A percentile compares a stretch with the other conserved stretches of the same genome.
Conservation (phyloP, 1,140 invertebrate genomes). For the Homarus americanus region DNA sequence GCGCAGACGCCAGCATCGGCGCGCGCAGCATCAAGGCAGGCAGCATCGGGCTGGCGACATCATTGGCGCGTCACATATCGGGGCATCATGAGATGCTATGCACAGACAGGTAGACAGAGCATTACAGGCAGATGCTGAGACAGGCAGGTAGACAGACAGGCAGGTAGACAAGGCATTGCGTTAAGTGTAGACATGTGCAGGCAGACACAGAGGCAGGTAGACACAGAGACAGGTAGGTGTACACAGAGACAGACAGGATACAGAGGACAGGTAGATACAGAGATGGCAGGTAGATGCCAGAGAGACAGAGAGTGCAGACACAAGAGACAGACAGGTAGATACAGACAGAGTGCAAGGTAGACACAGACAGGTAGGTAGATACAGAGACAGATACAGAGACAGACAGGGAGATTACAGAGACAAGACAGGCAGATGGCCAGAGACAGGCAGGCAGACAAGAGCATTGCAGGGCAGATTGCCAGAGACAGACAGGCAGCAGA, state of each 20-base stretch:
- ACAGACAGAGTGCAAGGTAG: background rate
- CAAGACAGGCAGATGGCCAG: background rate
- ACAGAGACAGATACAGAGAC: background rate
- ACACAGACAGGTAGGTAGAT: background rate
- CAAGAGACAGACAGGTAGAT: background rate
- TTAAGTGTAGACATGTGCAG: background rate
- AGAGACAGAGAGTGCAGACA: background rate
- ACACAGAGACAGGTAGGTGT: background rate
- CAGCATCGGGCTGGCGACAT: no score
- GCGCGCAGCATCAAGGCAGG: no score
- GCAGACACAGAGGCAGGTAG: background rate
- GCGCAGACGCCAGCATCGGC: no score
- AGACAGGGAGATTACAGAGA: background rate
- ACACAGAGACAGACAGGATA: background rate
- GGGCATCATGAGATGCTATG: no score
- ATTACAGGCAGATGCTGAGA: no score
- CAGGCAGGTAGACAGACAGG: background rate
- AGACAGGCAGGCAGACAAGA: background rate
- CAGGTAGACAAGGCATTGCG: background rate
- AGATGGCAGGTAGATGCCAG: background rate
- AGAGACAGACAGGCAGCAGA: no score
- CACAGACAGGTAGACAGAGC: background rate
- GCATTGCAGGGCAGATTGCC: no score
- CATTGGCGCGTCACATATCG: no score
- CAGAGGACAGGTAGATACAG: background rate